Evolutionary conservation across 2,113 vertebrate genomes (phyloP).

Genomic region (Indri indri): DNA sequence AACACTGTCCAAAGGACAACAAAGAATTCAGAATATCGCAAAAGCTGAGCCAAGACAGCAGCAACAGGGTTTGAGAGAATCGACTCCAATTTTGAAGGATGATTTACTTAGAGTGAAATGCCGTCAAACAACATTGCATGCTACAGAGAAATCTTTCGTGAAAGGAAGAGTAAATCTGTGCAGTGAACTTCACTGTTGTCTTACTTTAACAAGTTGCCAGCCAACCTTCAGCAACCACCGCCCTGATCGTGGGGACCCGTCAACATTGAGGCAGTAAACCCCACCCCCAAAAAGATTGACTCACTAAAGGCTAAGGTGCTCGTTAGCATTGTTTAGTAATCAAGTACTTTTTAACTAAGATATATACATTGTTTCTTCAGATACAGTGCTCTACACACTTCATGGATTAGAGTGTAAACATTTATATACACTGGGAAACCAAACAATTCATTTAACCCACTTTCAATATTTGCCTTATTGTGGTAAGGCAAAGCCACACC

Average conservation of each 20-base stretch:
- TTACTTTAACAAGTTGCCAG: not conserved
- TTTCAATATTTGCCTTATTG: not conserved
- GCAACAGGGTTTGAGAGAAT: not conserved
- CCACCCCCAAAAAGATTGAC: not conserved
- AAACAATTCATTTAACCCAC: not conserved
- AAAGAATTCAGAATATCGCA: not conserved
- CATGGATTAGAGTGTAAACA: not conserved
- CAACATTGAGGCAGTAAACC: not conserved
- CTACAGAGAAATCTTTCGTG: not conserved
- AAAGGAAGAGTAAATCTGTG: not conserved
- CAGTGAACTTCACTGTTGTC: not conserved
- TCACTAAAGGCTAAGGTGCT: not conserved
- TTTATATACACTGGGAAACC: not conserved
- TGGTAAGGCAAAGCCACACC: not conserved
- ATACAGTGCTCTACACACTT: not conserved
- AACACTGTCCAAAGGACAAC: not conserved
- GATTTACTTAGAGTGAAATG: not conserved
- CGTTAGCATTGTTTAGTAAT: not conserved
- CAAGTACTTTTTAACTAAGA: not conserved
- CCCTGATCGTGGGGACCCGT: not conserved
- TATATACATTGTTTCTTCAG: not conserved
- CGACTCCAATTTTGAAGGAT: not conserved
- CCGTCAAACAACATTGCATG: not conserved
- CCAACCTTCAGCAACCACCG: not conserved
- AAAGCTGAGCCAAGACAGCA: not conserved